These are phyloP conservation scores for Morpho helenor DNA, from an alignment of 2,888 invertebrate genomes.

Conservation along the genomic window DNA sequence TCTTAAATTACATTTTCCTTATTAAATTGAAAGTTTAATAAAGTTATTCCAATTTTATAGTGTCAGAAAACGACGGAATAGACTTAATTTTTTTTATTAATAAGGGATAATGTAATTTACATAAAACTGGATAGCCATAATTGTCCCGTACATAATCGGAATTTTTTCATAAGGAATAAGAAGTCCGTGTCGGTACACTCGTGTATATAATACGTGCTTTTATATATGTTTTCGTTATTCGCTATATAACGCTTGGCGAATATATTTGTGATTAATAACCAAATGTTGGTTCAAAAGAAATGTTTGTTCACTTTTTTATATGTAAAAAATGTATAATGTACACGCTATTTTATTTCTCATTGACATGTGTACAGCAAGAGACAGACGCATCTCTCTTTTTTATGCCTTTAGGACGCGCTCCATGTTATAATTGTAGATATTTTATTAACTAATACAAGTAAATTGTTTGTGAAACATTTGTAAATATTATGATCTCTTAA, in stretches of 20 bases:
- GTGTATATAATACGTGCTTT: background rate
- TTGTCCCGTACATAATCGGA: too few species aligned
- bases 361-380: background rate
- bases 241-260: background rate
- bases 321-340: constrained; percentile 4
- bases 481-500: too few species aligned
- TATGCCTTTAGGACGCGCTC: background rate
- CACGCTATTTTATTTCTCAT: background rate
- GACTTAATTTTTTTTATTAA: too few species aligned
- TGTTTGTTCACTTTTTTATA: constrained; percentile 22
- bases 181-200: background rate
- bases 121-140: too few species aligned
- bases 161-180: background rate
- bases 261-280: constrained; percentile 26
- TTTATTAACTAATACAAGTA: background rate
- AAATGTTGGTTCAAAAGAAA: constrained; percentile 28
- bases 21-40: too few species aligned
- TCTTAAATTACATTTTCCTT: too few species aligned
- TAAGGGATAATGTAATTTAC: too few species aligned
- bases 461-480: background rate
- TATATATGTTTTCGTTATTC: background rate
- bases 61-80: too few species aligned
- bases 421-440: background rate
- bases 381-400: background rate
- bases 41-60: too few species aligned